Evolutionary conservation across 23 tunicate genomes (phyloP), one percentile per base, ranked within the genome.

Genomic region (Styela plicata): DNA sequence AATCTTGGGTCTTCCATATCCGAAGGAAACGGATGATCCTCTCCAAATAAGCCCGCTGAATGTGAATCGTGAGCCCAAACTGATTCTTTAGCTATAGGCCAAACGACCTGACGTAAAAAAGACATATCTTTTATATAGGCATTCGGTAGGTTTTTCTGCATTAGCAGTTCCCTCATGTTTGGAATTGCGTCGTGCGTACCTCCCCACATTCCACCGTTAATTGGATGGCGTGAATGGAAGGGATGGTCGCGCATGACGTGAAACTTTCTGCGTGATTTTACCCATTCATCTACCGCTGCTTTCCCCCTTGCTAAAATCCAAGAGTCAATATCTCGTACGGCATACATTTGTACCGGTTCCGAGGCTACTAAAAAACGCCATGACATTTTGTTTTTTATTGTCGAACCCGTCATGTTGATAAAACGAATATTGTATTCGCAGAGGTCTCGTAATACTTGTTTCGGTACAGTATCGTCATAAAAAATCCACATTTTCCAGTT

Each of bases 191-290:
- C 29, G 36, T 34, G 36, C 26, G 16, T 16, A 13, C 77, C 77
- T 3, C 77, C 77, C 77, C 77, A 71, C 77, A 71, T 71, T 16
- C 34, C 36, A 2, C 77, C 77, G 17, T 71, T 71, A 5, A 71
- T 71, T 33, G 77, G 36, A 17, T 71, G 77, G 3, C 32, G 2
- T 21, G 77, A 27, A 17, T 71, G 77, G 16, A 28, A 34, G 7
- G 77, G 77, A 29, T 71, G 77, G 17, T 71, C 77, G 26, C 77
- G 35, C 77, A 71, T 71, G 5, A 71, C 77, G 36, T 71, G 77
- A 32, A 71, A 71, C 17, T 71, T 71, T 30, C 36, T 71, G 36
- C 77, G 36, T 3, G 77, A 71, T 71, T 29, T 30, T 32, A 71
- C 20, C 77, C 77, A 71, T 30, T 71, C 77, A 32, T 71, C 77